Evolutionary conservation across 2,888 invertebrate genomes (phyloP), one percentile per base, ranked within the genome.

Genomic region (Celastrina argiolus): DNA sequence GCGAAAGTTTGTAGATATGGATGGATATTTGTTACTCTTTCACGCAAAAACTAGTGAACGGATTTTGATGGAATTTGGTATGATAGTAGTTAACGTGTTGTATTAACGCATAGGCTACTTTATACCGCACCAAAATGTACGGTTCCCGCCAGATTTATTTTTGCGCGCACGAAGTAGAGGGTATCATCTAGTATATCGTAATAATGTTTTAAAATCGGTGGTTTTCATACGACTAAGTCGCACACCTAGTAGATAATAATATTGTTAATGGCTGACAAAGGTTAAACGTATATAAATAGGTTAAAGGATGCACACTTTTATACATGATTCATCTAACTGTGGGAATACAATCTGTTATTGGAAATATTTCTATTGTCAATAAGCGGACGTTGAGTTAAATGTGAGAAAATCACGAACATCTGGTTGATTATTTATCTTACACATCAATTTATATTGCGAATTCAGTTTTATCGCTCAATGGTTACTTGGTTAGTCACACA

Each of bases 341-440:
- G 51, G 22, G 51, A 51, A 22, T 16, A 14, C 14, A 51, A 14
- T 51, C 51, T 61, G 18, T 39, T 42, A 64, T 64, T 64, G 64
- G 64, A 64, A 64, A 64, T 64, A 34, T 45, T 64, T 51, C 28
- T 56, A 65, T 65, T 78, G 74, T 87, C 87, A 87, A 88, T 87
- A 79, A 81, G 71, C 88, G 88, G 86, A 85, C 81, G 83, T 82
- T 73, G 22, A 18, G 51, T 71, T 73, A 78, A 81, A 83, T 84
- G 81, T 83, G 83, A 82, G 79, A 82, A 82, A 79, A 78, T 76
- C 73, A 75, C 76, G 77, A 77, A 74, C 72, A 72, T 74, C 72
- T 73, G 51, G 10, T 51, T 18, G 18, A 51, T 12, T 36, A 12
- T 36, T 51, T 51, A 14, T 51, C 12, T 51, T 51, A 22, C 12